Evolutionary conservation across 2,113 vertebrate species (phyloP), one percentile per base, ranked within the genome.

Genomic region (Perca schrenkii): DNA sequence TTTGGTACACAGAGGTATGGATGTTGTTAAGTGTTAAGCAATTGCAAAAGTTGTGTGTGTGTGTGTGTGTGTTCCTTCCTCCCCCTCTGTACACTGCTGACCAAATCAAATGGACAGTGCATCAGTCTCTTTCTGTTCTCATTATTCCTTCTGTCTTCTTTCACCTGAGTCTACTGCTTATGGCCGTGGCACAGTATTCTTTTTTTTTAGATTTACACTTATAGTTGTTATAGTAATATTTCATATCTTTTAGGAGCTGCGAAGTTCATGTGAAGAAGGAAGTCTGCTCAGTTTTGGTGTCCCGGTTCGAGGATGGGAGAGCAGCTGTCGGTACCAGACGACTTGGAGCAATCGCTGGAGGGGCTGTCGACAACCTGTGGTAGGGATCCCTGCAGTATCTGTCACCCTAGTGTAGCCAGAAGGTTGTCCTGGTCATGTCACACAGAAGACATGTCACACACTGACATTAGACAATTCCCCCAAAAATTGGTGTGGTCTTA

Each of bases 11-110:
- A 52, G 66, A 65, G 61, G 79, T 70, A 74, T 68, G 58, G 43
- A 80, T 40, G 84, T 83, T 68, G 57, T 88, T 81, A 67, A 19
- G 81, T 74, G 79, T 89, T 92, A 81, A 2, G 80, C 80, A 87
- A 85, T 77, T 50, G 22, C 43, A 63, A 56, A 87, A 76, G 28
- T 74, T n/a, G 60, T 56, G 49, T 72, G 68, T 73, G 75, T 68
- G 5, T 47, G 60, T 73, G 54, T 62, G 31, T n/a, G 47, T 52
- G 65, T 83, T 80, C 75, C 77, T 88, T 77, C 86, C 82, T 78
- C 56, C 54, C 71, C 79, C 74, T 34, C 61, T 69, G 22, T 10
- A 12, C 16, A 21, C 78, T 56, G 87, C 91, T 87, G 78, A 90
- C 63, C 69, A 86, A 68, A 81, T 67, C 54, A 83, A 85, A 88